Conservation (phyloP, 2,888 invertebrate genomes). For the Malacosoma neustria region DNA sequence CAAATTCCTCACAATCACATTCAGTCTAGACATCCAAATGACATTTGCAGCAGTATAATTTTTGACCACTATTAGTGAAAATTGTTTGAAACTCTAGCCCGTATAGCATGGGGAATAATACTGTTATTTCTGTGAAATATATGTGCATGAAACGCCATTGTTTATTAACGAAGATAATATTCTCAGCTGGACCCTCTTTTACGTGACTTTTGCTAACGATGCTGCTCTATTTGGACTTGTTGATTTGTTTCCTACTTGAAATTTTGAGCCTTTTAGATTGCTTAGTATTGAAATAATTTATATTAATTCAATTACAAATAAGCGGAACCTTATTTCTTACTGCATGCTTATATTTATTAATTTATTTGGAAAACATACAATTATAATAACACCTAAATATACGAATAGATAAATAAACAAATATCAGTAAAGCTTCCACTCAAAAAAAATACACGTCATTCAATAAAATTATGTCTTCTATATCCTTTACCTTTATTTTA, state of each 20-base stretch:
- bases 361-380: too few species aligned
- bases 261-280: too few species aligned
- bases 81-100: background rate
- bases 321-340: too few species aligned
- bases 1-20: conserved; percentile 12
- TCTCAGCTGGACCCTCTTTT: conserved; percentile 24
- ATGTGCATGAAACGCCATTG: conserved; percentile 5
- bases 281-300: too few species aligned
- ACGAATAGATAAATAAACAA: too few species aligned
- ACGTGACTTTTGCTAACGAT: conserved; percentile 43
- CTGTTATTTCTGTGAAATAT: background rate
- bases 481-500: too few species aligned
- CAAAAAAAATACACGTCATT: too few species aligned
- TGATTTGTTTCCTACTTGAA: background rate
- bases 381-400: too few species aligned
- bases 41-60: conserved; percentile 8
- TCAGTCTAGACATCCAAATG: conserved; percentile 30
- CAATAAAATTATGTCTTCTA: too few species aligned
- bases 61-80: background rate
- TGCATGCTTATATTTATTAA: too few species aligned
- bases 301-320: too few species aligned
- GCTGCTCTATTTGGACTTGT: conserved; percentile 17
- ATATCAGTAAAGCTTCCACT: too few species aligned
- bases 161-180: conserved; percentile 22
- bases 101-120: background rate